Evolutionary conservation across 2,888 invertebrate species (phyloP), one percentile per base, ranked within the genome.

Genomic region (Drosophila gaucha): DNA sequence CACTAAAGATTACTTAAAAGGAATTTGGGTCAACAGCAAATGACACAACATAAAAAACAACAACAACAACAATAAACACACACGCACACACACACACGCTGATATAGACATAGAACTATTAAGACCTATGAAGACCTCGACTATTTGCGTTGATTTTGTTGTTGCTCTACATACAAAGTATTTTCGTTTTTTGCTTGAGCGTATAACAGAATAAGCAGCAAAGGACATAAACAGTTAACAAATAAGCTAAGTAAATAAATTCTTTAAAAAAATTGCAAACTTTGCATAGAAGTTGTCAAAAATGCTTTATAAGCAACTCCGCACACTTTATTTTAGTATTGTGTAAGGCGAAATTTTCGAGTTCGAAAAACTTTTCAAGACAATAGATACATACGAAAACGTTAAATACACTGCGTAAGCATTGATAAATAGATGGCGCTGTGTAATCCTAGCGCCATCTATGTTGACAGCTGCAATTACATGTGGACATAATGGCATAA

Each of bases 1-100:
- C 80, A 80, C 80, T 73, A 69, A 71, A 77, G 74, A 77, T 86
- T 78, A 79, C 76, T 80, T 68, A 69, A 74, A 72, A 59, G 66
- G 69, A 82, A 87, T 75, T 86, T 78, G 65, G 75, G 86, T 79
- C 85, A 86, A 46, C 66, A 54, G 58, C 58, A 51, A 52, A 68
- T 74, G 41, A 64, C 62, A 49, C 58, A 56, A 35, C 57, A 66
- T 56, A 59, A 57, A 65, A 52, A 35, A 36, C 52, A 56, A 58
- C 31, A 58, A 39, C 39, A 52, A 55, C 56, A 67, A 55, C 60
- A 49, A 44, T 20, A 60, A 35, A 59, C 30, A 38, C 38, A 44
- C 26, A 50, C n/a, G 33, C 24, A 41, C 38, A 35, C 38, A 44
- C 20, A 50, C 33, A 35, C n/a, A n/a, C 12, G 30, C 28, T n/a